Evolutionary conservation across 2,797 vertebrate genomes (phyloP).

Genomic region (Acanthurus leucopareius): DNA sequence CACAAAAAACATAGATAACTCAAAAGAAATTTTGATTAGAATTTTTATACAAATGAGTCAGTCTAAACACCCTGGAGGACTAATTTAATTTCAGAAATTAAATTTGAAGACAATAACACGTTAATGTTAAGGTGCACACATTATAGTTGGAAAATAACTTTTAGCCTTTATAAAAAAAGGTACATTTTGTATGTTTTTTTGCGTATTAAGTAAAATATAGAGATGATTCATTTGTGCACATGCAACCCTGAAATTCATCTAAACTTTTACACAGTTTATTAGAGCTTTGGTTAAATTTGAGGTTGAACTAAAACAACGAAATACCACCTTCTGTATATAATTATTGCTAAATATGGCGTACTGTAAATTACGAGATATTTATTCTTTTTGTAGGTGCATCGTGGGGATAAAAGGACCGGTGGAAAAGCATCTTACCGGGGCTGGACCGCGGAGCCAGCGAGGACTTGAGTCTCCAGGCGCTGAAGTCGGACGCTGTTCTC

Average conservation of each 20-base stretch:
- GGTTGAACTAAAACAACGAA: neutral
- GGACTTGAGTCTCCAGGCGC: constrained; percentile 90
- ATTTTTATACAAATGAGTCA: neutral
- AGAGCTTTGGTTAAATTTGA: neutral
- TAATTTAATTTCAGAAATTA: neutral
- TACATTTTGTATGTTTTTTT: neutral
- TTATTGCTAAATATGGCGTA: neutral
- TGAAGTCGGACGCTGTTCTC: constrained; percentile 90
- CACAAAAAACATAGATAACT: too few relatives aligned
- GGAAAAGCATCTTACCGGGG: constrained; percentile 85
- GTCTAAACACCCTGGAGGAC: neutral
- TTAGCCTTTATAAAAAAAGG: neutral
- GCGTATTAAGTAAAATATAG: neutral
- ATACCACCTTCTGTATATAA: neutral
- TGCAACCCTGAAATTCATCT: neutral
- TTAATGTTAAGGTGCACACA: neutral
- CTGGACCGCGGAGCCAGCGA: constrained; percentile 87
- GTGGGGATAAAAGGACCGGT: neutral
- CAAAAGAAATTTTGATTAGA: neutral
- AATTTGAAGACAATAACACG: neutral
- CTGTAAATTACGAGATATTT: neutral
- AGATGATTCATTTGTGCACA: neutral
- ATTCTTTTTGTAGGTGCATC: constrained; percentile 32
- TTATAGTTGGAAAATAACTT: constrained; percentile 6
- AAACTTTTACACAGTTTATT: neutral